Percentiles rank a stretch among this genome's conserved stretches.
phyloP scores from a whole-genome alignment of 2,888 invertebrate genomes.

The Nomada goodeniana region DNA sequence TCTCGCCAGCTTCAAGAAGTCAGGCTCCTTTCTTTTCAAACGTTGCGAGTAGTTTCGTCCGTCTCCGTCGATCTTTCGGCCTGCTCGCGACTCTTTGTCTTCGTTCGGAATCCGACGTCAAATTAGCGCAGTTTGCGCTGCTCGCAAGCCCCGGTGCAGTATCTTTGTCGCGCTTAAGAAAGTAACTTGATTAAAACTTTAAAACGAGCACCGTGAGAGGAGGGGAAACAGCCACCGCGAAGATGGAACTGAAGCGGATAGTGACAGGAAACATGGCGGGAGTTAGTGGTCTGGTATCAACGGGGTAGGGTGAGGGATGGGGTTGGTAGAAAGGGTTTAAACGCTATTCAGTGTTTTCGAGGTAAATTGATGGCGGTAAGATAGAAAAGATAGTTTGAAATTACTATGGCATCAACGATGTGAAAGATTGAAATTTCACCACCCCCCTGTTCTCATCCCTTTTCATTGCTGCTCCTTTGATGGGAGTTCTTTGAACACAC shows the following conservation, averaged over 20 bases:
- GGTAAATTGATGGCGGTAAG: conserved; percentile 20
- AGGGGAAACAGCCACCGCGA: conserved; percentile 20
- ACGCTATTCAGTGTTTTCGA: conserved; percentile 33
- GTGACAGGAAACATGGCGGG: background rate
- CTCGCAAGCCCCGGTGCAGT: conserved; percentile 44
- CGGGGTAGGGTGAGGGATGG: background rate
- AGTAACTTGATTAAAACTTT: conserved; percentile 78
- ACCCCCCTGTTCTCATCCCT: background rate
- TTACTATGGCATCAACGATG: conserved; percentile 2
- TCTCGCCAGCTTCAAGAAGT: background rate
- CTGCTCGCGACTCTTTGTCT: conserved; percentile 38
- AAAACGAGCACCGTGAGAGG: conserved; percentile 32
- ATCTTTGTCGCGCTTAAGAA: conserved; percentile 70
- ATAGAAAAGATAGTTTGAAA: background rate
- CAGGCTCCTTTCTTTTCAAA: conserved; percentile 2
- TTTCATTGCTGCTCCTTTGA: background rate
- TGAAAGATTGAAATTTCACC: background rate
- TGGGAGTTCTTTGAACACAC: no score
- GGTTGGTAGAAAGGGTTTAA: conserved; percentile 8
- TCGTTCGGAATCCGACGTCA: conserved; percentile 51
- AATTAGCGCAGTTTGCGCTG: conserved; percentile 68
- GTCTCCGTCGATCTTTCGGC: background rate
- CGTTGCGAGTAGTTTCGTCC: conserved; percentile 1
- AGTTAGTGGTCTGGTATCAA: no score
- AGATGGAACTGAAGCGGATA: background rate